phyloP scores from a whole-genome alignment of 2,888 invertebrate genomes.

The Pecten maximus region DNA sequence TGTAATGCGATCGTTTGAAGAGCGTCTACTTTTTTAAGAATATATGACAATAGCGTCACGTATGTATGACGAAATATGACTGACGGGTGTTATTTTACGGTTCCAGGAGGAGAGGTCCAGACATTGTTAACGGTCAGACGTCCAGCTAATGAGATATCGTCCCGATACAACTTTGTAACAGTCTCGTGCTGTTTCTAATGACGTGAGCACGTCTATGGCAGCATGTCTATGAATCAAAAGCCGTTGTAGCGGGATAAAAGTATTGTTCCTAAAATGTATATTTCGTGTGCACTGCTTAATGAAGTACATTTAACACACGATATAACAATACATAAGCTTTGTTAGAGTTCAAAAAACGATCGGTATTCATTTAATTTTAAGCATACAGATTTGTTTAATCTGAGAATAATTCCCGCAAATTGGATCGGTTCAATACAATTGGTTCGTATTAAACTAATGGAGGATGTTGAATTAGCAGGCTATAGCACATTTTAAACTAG shows the following conservation, averaged over 20 bases:
- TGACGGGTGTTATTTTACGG: not conserved
- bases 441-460: too few species aligned
- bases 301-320: not conserved
- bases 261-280: not conserved
- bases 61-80: not conserved
- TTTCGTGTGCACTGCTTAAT: not conserved
- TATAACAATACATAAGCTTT: not conserved
- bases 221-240: not conserved
- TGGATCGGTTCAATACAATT: too few species aligned
- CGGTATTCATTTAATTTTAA: not conserved
- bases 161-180: not conserved
- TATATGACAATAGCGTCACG: not conserved
- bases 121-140: not conserved
- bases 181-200: not conserved
- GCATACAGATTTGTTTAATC: not conserved
- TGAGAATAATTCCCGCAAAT: too few species aligned
- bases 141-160: not conserved
- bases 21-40: not conserved
- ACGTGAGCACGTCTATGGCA: not conserved
- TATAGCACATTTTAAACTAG: too few species aligned
- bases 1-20: not conserved
- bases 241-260: not conserved
- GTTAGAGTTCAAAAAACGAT: not conserved
- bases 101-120: not conserved
- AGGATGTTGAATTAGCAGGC: too few species aligned